Percentiles rank a stretch among this genome's conserved stretches.
Conservation (phyloP, 2,113 vertebrate genomes). For the Pachycephala philippinensis region DNA sequence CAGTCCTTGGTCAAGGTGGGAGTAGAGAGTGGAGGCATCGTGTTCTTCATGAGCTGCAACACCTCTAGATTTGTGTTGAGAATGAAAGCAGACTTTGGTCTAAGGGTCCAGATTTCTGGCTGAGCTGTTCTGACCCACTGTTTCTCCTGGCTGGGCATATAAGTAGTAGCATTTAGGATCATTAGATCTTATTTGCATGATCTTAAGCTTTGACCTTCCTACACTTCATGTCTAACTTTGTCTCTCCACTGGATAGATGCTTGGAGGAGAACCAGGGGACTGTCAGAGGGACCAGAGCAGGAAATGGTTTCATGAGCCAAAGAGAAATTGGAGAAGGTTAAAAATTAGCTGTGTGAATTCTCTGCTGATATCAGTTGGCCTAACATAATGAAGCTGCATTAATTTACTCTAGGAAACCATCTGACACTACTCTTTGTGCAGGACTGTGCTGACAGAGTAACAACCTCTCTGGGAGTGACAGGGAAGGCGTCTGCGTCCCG, state of each 20-base stretch:
- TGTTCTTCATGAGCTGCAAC: neutral
- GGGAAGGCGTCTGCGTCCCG: fast-evolving
- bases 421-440: neutral
- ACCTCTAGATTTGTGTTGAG: neutral
- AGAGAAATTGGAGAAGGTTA: slow-evolving; percentile 19
- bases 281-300: neutral
- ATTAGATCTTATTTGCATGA: neutral
- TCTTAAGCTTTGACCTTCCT: neutral
- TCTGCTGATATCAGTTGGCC: slow-evolving; percentile 14
- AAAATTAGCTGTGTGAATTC: slow-evolving; percentile 45
- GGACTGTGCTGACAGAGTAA: neutral
- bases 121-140: fast-evolving
- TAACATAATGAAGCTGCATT: neutral
- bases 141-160: neutral
- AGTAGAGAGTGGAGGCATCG: neutral
- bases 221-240: neutral
- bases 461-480: neutral
- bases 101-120: neutral
- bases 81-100: neutral
- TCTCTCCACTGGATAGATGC: neutral
- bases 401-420: slow-evolving; percentile 11
- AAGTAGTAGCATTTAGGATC: neutral
- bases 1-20: neutral
- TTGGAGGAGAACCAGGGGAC: neutral
- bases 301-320: neutral